phyloP scores from a whole-genome alignment of 2,888 invertebrate genomes.

The Hermaeophaga mercurialis region DNA sequence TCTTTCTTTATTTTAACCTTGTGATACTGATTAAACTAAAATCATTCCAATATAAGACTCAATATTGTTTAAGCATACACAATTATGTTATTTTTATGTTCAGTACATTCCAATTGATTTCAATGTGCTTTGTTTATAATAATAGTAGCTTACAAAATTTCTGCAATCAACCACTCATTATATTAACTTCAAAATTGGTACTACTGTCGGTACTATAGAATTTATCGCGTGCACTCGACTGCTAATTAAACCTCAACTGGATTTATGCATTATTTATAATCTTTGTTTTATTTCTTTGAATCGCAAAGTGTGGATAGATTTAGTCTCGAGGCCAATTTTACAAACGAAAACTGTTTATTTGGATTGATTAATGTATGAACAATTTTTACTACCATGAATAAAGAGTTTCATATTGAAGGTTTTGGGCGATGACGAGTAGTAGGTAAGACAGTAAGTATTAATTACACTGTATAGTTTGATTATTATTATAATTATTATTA shows the following conservation, averaged over 20 bases:
- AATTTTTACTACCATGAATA: too few relatives aligned
- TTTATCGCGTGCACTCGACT: constrained; percentile 21
- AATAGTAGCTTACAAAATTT: constrained; percentile 8
- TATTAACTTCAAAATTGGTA: constrained; percentile 9
- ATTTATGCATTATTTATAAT: constrained; percentile 21
- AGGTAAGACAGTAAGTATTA: too few relatives aligned
- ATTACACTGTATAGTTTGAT: too few relatives aligned
- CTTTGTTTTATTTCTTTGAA: constrained; percentile 12
- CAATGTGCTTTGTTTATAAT: constrained; percentile 1
- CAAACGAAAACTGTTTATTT: too few relatives aligned
- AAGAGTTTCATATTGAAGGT: too few relatives aligned
- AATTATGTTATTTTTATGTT: neutral
- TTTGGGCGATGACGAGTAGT: too few relatives aligned
- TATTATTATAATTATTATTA: too few relatives aligned
- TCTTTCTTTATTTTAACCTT: too few relatives aligned
- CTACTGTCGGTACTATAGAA: constrained; percentile 11
- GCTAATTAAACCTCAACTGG: constrained; percentile 19
- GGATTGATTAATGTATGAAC: too few relatives aligned
- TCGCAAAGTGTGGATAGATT: neutral
- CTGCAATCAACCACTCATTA: constrained; percentile 7
- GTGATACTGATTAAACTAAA: too few relatives aligned
- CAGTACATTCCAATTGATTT: neutral
- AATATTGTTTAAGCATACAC: too few relatives aligned
- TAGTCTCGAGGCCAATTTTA: neutral
- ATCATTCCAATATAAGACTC: too few relatives aligned